phyloP scores from a whole-genome alignment of 2,888 invertebrate species.

The Vanessa cardui region DNA sequence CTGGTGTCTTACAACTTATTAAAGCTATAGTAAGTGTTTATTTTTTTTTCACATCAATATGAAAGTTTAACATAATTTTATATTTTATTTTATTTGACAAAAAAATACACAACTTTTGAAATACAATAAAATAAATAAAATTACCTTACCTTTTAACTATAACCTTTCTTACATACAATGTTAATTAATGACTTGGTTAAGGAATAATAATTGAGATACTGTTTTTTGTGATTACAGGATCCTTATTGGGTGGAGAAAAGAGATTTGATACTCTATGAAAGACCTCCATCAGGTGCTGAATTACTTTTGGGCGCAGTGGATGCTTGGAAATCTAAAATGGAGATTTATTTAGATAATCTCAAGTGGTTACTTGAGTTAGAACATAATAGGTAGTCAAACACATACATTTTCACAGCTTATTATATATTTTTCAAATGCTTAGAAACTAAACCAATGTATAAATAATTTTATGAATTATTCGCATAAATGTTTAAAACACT shows the following conservation, averaged over 20 bases:
- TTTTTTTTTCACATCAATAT: neutral
- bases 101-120: slow-evolving; percentile 21
- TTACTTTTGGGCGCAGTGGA: slow-evolving; percentile 80
- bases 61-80: neutral
- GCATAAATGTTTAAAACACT: too few relatives aligned
- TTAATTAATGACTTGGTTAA: too few relatives aligned
- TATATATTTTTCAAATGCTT: too few relatives aligned
- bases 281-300: slow-evolving; percentile 77
- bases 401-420: neutral
- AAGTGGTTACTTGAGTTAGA: slow-evolving; percentile 86
- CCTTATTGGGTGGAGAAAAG: slow-evolving; percentile 82
- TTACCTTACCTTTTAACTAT: neutral
- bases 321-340: slow-evolving; percentile 86
- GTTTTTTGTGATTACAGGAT: slow-evolving; percentile 63
- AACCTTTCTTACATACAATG: neutral
- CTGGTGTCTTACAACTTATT: slow-evolving; percentile 80
- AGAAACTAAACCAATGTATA: too few relatives aligned
- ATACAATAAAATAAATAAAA: neutral
- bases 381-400: slow-evolving; percentile 85
- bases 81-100: neutral
- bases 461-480: too few relatives aligned
- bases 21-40: slow-evolving; percentile 85
- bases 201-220: neutral
- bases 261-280: slow-evolving; percentile 82
- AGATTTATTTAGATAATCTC: slow-evolving; percentile 85